A percentile compares a stretch with the other conserved stretches of the same genome.
phyloP scores from a whole-genome alignment of 2,113 vertebrate genomes.

The Zapus hudsonius region DNA sequence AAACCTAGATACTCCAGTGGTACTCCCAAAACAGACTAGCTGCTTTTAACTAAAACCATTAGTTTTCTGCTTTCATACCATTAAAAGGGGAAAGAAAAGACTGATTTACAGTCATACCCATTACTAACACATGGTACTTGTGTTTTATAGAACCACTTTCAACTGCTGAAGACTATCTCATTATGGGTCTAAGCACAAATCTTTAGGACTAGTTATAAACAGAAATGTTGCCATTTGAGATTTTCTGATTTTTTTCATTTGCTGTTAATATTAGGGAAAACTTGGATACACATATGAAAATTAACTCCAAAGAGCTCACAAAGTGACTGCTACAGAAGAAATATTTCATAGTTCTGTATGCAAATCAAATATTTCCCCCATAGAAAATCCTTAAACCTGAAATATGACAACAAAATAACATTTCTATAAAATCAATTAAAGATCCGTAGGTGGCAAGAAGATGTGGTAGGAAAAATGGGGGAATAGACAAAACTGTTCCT shows the following conservation, averaged over 20 bases:
- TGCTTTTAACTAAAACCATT: slow-evolving; percentile 11
- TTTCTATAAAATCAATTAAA: slow-evolving; percentile 8
- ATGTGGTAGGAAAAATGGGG: no score
- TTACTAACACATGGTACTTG: slow-evolving; percentile 14
- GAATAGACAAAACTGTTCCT: background rate
- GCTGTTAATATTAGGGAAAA: background rate
- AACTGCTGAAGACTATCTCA: background rate
- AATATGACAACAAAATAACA: background rate
- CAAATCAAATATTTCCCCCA: background rate
- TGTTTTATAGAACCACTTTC: slow-evolving; percentile 29
- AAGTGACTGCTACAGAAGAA: background rate
- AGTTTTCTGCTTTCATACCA: slow-evolving; percentile 24
- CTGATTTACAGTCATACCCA: background rate
- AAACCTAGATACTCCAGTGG: background rate
- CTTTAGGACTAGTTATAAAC: slow-evolving; percentile 43
- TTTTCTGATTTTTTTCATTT: slow-evolving; percentile 41
- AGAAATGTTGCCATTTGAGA: slow-evolving; percentile 2
- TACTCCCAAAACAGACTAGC: slow-evolving; percentile 31
- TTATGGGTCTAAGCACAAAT: background rate
- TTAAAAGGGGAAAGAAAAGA: slow-evolving; percentile 15
- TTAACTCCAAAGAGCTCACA: slow-evolving; percentile 30
- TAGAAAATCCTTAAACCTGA: background rate
- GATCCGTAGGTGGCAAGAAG: background rate
- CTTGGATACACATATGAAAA: background rate
- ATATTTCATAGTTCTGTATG: background rate